phyloP scores from a whole-genome alignment of 2,797 vertebrate genomes.

The Pygocentrus nattereri region DNA sequence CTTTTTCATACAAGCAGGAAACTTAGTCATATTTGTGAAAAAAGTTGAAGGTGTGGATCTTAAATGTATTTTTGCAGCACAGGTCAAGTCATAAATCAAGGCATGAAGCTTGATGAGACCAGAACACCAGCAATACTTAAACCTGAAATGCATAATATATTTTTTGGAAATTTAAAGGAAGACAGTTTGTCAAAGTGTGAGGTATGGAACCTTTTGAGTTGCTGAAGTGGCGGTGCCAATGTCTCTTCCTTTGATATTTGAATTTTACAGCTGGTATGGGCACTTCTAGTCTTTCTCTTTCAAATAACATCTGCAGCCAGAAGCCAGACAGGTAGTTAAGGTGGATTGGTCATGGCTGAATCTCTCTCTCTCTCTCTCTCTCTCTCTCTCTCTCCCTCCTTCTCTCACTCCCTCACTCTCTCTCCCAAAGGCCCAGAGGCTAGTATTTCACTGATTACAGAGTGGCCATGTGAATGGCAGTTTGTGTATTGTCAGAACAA shows the following conservation, averaged over 20 bases:
- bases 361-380: constrained; percentile 69
- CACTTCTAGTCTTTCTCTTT: constrained; percentile 71
- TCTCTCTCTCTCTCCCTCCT: constrained; percentile 50
- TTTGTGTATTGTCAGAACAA: constrained; percentile 91
- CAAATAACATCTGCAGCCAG: constrained; percentile 83
- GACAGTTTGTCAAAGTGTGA: constrained; percentile 13
- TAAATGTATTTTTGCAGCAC: neutral
- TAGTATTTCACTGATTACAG: constrained; percentile 90
- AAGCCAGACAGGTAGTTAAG: constrained; percentile 85
- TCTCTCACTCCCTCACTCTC: constrained; percentile 50
- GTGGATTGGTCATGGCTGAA: constrained; percentile 84
- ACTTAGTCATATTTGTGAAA: neutral
- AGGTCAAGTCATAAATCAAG: neutral
- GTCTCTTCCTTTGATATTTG: constrained; percentile 47
- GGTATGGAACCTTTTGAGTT: constrained; percentile 18
- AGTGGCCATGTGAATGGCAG: constrained; percentile 85
- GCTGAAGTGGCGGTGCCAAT: constrained; percentile 20
- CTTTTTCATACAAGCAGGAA: neutral
- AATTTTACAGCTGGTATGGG: constrained; percentile 66
- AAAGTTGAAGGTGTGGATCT: neutral
- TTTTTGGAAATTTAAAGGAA: neutral
- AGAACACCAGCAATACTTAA: constrained; percentile 6
- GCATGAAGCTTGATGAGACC: neutral
- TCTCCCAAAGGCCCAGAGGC: constrained; percentile 80
- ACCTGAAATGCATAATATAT: neutral